Conservation (phyloP, 2,888 invertebrate genomes). For the Callimorpha dominula region DNA sequence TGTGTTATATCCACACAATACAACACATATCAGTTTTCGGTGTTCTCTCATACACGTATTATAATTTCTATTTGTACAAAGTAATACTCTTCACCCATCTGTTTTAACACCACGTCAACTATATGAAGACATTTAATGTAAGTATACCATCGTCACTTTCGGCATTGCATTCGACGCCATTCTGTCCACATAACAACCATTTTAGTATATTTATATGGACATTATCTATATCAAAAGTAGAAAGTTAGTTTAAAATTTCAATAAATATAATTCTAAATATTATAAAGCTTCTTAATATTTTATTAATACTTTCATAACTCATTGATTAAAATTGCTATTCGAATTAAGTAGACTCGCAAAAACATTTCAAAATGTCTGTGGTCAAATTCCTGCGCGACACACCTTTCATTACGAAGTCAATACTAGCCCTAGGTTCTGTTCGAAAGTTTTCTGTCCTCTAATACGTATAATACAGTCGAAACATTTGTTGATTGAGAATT, state of each 20-base stretch:
- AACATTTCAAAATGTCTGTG: conserved; percentile 40
- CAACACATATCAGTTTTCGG: neutral
- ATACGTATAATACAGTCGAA: conserved; percentile 60
- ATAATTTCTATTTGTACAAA: too few species aligned
- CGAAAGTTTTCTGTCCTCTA: conserved; percentile 66
- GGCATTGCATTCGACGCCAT: neutral
- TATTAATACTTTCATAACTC: neutral
- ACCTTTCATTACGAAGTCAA: conserved; percentile 82
- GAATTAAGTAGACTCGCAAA: conserved; percentile 27
- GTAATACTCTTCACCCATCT: too few species aligned
- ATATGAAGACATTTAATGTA: too few species aligned
- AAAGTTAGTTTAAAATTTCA: neutral
- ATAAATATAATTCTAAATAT: neutral
- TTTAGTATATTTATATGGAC: neutral
- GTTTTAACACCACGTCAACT: too few species aligned
- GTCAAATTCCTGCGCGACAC: conserved; percentile 75
- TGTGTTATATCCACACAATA: neutral
- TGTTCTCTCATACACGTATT: neutral
- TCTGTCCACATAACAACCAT: neutral
- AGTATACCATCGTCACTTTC: neutral
- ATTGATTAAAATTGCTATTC: conserved; percentile 23
- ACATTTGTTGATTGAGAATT: conserved; percentile 77
- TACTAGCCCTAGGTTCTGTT: conserved; percentile 65
- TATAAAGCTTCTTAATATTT: neutral
- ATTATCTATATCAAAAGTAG: neutral